Evolutionary conservation across 2,888 invertebrate species (phyloP).

Genomic region (Diabrotica balteata): DNA sequence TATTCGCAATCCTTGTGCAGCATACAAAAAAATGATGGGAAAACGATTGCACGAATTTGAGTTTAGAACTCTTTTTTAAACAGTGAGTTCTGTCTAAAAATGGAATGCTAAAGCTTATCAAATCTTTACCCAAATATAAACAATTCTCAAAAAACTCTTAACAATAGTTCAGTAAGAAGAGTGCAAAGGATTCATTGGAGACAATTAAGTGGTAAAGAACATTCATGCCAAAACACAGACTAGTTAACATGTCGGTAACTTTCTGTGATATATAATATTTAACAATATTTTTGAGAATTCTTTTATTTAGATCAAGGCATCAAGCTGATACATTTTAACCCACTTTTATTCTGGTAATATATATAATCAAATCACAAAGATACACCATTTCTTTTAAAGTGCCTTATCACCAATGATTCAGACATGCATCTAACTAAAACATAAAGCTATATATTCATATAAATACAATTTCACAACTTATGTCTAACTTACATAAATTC

Average conservation of each 20-base stretch:
- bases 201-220: too few relatives aligned
- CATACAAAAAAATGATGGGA: slow-evolving; percentile 28
- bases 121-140: slow-evolving; percentile 28
- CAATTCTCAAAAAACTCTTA: slow-evolving; percentile 19
- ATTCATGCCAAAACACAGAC: too few relatives aligned
- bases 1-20: slow-evolving; percentile 35
- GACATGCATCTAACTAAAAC: slow-evolving; percentile 55
- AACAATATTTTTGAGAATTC: slow-evolving; percentile 20
- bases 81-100: slow-evolving; percentile 27
- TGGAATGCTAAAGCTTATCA: slow-evolving; percentile 34
- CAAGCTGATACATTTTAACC: slow-evolving; percentile 21
- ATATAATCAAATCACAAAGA: slow-evolving; percentile 25
- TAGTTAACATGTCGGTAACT: too few relatives aligned
- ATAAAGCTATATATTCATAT: slow-evolving; percentile 49
- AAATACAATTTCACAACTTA: slow-evolving; percentile 47
- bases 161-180: too few relatives aligned
- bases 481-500: slow-evolving; percentile 38
- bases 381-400: slow-evolving; percentile 42
- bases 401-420: slow-evolving; percentile 53
- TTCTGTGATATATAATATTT: neutral
- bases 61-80: slow-evolving; percentile 41
- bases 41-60: slow-evolving; percentile 48
- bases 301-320: slow-evolving; percentile 30
- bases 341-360: slow-evolving; percentile 21
- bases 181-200: too few relatives aligned